phyloP scores from a whole-genome alignment of 2,113 vertebrate species.

The Dolichallabes microphthalmus region DNA sequence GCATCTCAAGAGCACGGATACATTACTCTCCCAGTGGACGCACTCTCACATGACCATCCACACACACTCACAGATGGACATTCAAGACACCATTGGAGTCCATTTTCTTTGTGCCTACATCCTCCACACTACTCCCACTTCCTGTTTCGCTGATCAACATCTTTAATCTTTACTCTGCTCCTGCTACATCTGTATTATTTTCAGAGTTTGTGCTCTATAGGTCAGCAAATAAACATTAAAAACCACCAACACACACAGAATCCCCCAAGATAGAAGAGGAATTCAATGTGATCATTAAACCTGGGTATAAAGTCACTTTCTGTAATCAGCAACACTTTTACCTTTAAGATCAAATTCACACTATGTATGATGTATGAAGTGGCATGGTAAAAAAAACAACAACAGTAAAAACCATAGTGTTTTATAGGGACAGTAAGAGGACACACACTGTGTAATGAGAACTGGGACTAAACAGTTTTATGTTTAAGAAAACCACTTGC shows the following conservation, averaged over 20 bases:
- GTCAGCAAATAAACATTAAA: neutral
- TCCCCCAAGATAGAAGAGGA: neutral
- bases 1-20: constrained; percentile 37
- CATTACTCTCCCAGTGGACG: constrained; percentile 22
- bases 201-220: constrained; percentile 17
- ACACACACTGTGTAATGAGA: too few species aligned
- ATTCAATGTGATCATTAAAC: neutral
- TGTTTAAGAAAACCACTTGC: too few species aligned
- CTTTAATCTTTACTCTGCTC: constrained; percentile 16
- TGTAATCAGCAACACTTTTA: neutral
- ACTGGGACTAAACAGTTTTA: too few species aligned
- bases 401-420: too few species aligned
- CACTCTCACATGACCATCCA: constrained; percentile 28
- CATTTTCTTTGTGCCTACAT: constrained; percentile 28
- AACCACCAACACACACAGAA: too few species aligned
- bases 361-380: too few species aligned
- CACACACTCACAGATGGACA: constrained; percentile 4
- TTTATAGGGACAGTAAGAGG: too few species aligned
- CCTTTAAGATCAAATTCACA: neutral
- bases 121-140: constrained; percentile 34
- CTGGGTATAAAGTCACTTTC: neutral
- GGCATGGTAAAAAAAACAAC: too few species aligned
- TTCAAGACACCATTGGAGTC: constrained; percentile 26
- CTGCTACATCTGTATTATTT: constrained; percentile 65
- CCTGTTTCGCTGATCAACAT: constrained; percentile 5